Evolutionary conservation across 2,113 vertebrate genomes (phyloP).

Genomic region (Lepus timidus): DNA sequence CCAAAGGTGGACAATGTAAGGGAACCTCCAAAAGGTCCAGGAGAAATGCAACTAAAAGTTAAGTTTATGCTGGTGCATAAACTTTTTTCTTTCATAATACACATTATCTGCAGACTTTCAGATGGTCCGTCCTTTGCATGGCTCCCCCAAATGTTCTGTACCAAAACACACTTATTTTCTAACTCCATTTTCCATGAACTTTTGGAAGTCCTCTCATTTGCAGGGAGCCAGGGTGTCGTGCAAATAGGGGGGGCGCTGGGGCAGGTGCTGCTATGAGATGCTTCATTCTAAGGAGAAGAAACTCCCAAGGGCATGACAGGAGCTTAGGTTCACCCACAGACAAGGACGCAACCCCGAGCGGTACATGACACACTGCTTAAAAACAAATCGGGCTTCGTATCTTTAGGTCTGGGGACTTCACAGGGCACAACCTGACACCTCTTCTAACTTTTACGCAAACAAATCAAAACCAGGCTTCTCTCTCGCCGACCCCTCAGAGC

Average conservation of each 20-base stretch:
- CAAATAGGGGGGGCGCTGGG: no score
- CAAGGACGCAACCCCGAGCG: neutral
- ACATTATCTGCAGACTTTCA: no score
- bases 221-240: no score
- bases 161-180: no score
- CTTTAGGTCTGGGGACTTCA: neutral
- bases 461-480: conserved; percentile 36
- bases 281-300: neutral
- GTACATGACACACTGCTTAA: neutral
- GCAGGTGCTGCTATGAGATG: neutral
- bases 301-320: neutral
- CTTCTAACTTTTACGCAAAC: conserved; percentile 19
- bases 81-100: no score
- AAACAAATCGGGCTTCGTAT: neutral
- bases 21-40: no score
- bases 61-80: no score
- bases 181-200: no score
- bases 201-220: no score
- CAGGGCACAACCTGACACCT: neutral
- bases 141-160: no score
- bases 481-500: conserved; percentile 37
- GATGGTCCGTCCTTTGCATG: no score
- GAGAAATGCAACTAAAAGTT: no score
- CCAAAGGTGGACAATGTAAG: neutral
- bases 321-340: neutral